Evolutionary conservation across 2,888 invertebrate species (phyloP), one percentile per base, ranked within the genome.

Genomic region (Pogonocherus hispidulus): DNA sequence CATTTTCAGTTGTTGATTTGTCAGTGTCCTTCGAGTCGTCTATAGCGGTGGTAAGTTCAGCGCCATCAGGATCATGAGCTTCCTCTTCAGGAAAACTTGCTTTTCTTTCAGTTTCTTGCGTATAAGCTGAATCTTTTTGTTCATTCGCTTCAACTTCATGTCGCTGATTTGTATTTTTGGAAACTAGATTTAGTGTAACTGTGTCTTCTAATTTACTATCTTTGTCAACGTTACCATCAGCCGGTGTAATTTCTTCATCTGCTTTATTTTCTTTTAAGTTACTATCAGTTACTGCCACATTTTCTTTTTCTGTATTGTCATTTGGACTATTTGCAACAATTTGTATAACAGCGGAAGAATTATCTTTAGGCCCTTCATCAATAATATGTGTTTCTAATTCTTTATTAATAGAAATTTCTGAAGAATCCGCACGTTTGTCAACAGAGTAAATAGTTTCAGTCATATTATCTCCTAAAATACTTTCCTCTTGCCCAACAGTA

Each of bases 391-490:
- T 11, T 18, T 47, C 47, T 2, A 47, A 19, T 19, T 47, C 22
- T 47, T 47, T 8, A 20, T 47, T 9, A 2, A 2, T 6, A 18
- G 20, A 47, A 5, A 3, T 4, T 18, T 47, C 16, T 41, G 14
- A n/a, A n/a, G 4, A 9, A n/a, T 41, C n/a, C 11, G 4, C 3
- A n/a, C 14, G n/a, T n/a, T 16, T 41, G 5, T 14, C 14, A 41
- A 5, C 16, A 14, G 41, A n/a, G 3, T 41, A 4, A 41, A 41
- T 41, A 52, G 59, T 51, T 56, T 69, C 69, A 55, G 47, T 47
- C 47, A 19, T 47, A 47, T 8, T 19, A n/a, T 47, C 47, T 47
- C 47, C n/a, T 47, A 3, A 47, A 47, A 47, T 47, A 47, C 20
- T 20, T 47, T 22, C 47, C 19, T 14, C 18, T 8, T 47, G n/a